Evolutionary conservation across 2,113 vertebrate species (phyloP), one percentile per base, ranked within the genome.

Genomic region (Prietella phreatophila): DNA sequence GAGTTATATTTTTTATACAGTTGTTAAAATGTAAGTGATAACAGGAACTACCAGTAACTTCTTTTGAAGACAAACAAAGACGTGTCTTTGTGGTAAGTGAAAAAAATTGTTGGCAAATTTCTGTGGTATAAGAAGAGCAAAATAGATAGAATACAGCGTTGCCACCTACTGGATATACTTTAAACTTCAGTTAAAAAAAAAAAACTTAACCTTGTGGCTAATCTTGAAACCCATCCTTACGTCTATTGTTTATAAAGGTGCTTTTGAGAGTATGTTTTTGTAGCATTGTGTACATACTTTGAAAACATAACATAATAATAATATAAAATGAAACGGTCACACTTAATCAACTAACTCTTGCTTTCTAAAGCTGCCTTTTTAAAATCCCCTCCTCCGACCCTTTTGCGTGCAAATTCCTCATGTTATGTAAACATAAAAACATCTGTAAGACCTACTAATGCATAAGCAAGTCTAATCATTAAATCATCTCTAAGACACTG

Each of bases 91-190:
- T 2, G 9, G 0, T 7, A 36, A 36, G 39, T 20, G 33, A 17
- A 39, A 73, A 73, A 73, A 19, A 47, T 17, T 71, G 1, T 11
- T 27, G 36, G 19, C n/a, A 67, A 30, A 33, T 67, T 36, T 71
- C 30, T 73, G 69, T 73, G 39, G 17, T 3, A n/a, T 27, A 53
- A 79, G 14, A 15, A 80, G 25, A 55, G 17, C 55, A 55, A 55
- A 79, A 55, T n/a, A 58, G 1, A 60, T 6, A 58, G 22, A 58
- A 20, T 42, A 61, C 20, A 15, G 13, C 20, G 42, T 20, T 60
- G 80, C 80, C 80, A 60, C 33, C 80, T 61, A 25, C 80, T 61
- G 80, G 80, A 61, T 25, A 82, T 36, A 82, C 19, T 60, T 36
- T 11, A 33, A 36, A 81, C 50, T 22, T 20, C n/a, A 58, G 25